Base-by-base conservation (phyloP, 2,797 vertebrate genomes). In the Sebastolobus altivelis region DNA sequence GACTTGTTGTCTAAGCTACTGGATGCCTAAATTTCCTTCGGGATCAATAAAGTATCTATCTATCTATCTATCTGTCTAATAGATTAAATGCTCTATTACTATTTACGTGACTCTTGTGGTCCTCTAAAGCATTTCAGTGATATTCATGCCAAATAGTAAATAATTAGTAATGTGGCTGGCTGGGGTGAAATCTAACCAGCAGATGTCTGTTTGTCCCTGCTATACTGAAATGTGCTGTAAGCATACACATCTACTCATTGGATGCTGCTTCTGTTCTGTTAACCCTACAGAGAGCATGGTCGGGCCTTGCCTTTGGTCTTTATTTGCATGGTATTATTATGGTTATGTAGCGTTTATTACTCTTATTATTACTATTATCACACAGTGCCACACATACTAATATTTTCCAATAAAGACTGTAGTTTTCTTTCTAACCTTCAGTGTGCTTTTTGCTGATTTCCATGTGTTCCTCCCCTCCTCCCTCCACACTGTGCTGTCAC, bases 361-460 rank as follows among this genome's bases (percentile, higher is more conserved):
- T 97, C 87, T 95, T 97, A 97, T 97, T 97, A 97, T 97, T 98
- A 95, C 96, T 97, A 98, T 98, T 97, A 97, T 97, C 97, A 97
- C 97, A 97, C 96, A 93, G 93, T 96, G 95, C 93, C 95, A 95
- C 91, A 93, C 92, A 93, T 93, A 95, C 95, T 96, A 96, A 96
- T 96, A 95, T 97, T 97, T 98, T 97, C 97, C 97, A 99, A 99
- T 99, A 99, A 99, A 99, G 98, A 99, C 96, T 98, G 95, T 98
- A 99, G 98, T 95, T 95, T 97, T 97, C 94, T 97, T 98, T 97
- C 96, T 98, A 99, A 99, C 97, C 97, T 98, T 96, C 95, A 98
- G 98, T 99, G 98, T 99, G 98, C 97, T 98, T 98, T 97, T 97
- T 99, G 98, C 98, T 99, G 97, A 98, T 97, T 97, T 95, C 95